Evolutionary conservation across 2,888 invertebrate species (phyloP).

Genomic region (Brachyopa scutellaris): DNA sequence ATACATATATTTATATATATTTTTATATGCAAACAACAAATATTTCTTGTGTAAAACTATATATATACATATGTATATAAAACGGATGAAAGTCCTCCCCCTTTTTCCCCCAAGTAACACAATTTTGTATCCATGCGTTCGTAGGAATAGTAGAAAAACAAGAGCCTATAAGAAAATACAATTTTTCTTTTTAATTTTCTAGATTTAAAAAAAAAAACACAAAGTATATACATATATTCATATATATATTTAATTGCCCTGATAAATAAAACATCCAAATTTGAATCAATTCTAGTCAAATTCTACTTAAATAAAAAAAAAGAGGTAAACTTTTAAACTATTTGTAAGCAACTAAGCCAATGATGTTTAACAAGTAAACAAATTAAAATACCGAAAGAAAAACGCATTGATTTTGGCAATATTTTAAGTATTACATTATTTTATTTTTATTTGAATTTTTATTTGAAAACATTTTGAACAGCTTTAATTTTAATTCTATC

Average conservation of each 20-base stretch:
- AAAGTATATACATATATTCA: not conserved
- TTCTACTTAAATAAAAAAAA: conserved; percentile 80
- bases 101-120: conserved; percentile 53
- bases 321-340: conserved; percentile 66
- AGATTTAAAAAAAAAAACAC: conserved; percentile 22
- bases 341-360: conserved; percentile 67
- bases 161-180: conserved; percentile 54
- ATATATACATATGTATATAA: conserved; percentile 77
- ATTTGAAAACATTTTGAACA: conserved; percentile 34
- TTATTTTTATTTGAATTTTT: too few species aligned
- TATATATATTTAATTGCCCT: conserved; percentile 65
- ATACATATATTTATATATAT: conserved; percentile 64
- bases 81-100: conserved; percentile 81
- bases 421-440: conserved; percentile 67
- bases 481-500: conserved; percentile 62
- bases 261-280: conserved; percentile 71
- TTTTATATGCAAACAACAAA: conserved; percentile 59
- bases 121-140: conserved; percentile 74
- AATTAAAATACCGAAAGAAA: conserved; percentile 74
- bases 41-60: conserved; percentile 71
- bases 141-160: conserved; percentile 56
- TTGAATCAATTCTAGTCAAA: conserved; percentile 79
- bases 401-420: conserved; percentile 79
- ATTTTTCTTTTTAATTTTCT: conserved; percentile 23
- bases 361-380: conserved; percentile 40